phyloP scores from a whole-genome alignment of 2,888 invertebrate species.

The Oxycera nigricornis region DNA sequence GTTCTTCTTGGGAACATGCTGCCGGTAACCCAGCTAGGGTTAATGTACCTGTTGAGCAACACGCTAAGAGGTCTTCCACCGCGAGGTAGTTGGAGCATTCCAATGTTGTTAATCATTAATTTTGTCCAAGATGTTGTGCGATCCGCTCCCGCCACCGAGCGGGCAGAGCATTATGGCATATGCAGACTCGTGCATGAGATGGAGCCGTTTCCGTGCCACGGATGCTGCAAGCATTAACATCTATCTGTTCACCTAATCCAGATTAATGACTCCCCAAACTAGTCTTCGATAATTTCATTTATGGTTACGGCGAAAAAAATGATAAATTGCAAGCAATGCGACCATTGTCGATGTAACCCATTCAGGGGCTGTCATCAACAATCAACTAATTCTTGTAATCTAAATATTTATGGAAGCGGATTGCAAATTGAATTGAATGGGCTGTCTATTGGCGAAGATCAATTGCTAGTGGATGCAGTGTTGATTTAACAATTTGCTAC shows the following conservation, averaged over 20 bases:
- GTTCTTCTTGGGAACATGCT: conserved; percentile 12
- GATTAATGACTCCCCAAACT: background rate
- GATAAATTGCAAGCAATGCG: conserved; percentile 6
- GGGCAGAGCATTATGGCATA: background rate
- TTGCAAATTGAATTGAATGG: too few relatives aligned
- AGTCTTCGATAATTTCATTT: background rate
- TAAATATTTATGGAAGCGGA: background rate
- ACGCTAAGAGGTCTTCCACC: conserved; percentile 22
- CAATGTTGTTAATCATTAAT: conserved; percentile 27
- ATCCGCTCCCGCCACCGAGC: background rate
- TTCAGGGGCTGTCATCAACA: conserved; percentile 6
- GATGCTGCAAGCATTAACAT: background rate
- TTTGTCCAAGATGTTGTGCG: background rate
- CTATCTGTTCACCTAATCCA: background rate
- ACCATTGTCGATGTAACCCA: background rate
- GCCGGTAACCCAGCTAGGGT: background rate
- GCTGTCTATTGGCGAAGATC: too few relatives aligned
- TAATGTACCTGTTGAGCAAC: conserved; percentile 32
- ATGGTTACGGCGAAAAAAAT: background rate
- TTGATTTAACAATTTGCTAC: too few relatives aligned
- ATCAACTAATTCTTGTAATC: conserved; percentile 1
- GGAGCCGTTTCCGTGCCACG: background rate
- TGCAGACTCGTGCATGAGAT: background rate
- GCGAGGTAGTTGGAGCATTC: conserved; percentile 4
- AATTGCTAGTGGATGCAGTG: too few relatives aligned